Evolutionary conservation across 1,140 invertebrate species (phyloP).

Genomic region (Eueides isabella): DNA sequence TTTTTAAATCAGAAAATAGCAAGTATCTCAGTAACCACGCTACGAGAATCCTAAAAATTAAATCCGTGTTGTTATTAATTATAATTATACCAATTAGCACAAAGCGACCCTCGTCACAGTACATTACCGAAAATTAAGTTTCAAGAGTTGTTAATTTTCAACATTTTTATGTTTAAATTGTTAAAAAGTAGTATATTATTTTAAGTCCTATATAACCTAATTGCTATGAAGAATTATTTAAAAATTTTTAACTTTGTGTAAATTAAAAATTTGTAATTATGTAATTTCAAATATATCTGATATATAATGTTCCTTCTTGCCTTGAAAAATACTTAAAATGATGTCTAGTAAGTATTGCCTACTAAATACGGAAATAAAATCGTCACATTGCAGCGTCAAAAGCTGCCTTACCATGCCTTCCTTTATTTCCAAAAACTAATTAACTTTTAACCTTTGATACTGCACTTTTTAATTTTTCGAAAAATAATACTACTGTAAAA

Average conservation of each 20-base stretch:
- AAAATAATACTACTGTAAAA: constrained; percentile 7
- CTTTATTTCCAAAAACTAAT: not conserved
- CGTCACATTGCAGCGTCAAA: not conserved
- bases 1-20: too few species aligned
- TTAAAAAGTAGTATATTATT: not conserved
- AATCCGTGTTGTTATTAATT: not conserved
- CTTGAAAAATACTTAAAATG: too few species aligned
- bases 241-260: too few species aligned
- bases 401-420: not conserved
- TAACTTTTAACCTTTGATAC: not conserved
- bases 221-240: not conserved
- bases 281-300: too few species aligned
- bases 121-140: not conserved
- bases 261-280: too few species aligned
- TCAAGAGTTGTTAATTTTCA: not conserved
- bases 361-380: not conserved
- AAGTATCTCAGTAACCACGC: not conserved
- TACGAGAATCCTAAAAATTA: not conserved
- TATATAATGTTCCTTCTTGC: too few species aligned
- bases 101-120: not conserved
- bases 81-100: not conserved
- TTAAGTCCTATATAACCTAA: not conserved
- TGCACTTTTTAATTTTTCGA: not conserved
- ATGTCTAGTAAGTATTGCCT: too few species aligned
- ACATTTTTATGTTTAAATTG: not conserved